Base-by-base conservation (phyloP, 35 echinoderm and acorn worm species). In the Apostichopus japonicus region DNA sequence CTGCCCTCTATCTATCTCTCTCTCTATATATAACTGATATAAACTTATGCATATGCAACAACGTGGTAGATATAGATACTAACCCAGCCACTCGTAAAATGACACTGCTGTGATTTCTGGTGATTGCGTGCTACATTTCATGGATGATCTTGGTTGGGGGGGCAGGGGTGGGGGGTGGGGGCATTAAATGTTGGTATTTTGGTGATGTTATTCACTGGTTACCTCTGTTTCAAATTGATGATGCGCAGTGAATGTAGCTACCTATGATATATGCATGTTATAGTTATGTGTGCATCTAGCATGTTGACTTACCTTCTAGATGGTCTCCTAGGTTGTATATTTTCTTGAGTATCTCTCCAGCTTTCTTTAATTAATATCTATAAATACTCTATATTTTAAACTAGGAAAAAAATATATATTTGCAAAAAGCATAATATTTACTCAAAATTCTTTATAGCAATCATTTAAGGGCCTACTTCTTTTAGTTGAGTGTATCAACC, bases 1-100 rank as follows among this genome's bases (percentile, higher is more conserved):
- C 44, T 83, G 51, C 33, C 79, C 79, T 83, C 79, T n/a, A 54
- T 83, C 24, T 44, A 44, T 44, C 33, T 44, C 2, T 44, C 33
- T 44, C 33, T 44, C 2, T 82, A 19, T 17, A 83, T 83, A 52
- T 83, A 14, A 83, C 51, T 54, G 44, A 83, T 80, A 80, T 80
- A 80, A 54, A 83, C 54, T 44, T n/a, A 17, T 83, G 79, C 79
- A 14, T 44, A 67, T 67, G 63, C 63, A 67, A 67, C 19, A 67
- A 67, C 11, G 63, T 54, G 17, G 79, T 83, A 83, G 79, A 83
- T 52, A 15, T 83, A 83, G 79, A 83, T 44, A 44, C 79, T 83
- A 83, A 83, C 79, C 79, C 79, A 83, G 15, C 54, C 79, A 83
- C 19, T 83, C 33, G 24, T 55, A 52, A 15, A 17, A 83, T 17